Conservation (phyloP, 1,140 invertebrate species). For the Lanistes nyassanus region DNA sequence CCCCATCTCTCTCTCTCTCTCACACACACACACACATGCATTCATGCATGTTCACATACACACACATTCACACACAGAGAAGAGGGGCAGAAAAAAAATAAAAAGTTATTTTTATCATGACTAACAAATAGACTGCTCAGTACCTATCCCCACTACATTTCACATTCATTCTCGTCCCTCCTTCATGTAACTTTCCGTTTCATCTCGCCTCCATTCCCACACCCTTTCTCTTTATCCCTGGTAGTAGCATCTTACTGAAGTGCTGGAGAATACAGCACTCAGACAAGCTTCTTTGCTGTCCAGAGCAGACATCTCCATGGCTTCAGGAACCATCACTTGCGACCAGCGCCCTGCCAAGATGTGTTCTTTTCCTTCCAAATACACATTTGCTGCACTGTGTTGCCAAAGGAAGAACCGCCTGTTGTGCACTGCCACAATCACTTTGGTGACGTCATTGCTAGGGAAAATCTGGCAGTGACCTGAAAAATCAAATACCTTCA, state of each 20-base stretch:
- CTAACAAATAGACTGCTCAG: no score
- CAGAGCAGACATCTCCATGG: constrained; percentile 41
- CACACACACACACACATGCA: neutral
- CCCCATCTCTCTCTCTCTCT: no score
- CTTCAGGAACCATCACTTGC: constrained; percentile 41
- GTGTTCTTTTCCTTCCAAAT: constrained; percentile 41
- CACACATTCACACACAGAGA: neutral
- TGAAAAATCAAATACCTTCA: constrained; percentile 20
- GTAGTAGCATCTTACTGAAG: constrained; percentile 43
- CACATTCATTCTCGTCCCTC: no score
- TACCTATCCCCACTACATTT: no score
- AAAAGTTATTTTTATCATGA: constrained; percentile 12
- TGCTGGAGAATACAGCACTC: constrained; percentile 51
- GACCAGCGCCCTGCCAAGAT: constrained; percentile 57
- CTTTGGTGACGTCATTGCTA: constrained; percentile 52
- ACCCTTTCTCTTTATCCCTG: neutral
- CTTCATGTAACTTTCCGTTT: no score
- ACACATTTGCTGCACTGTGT: constrained; percentile 37
- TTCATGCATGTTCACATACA: neutral
- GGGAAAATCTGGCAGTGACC: constrained; percentile 45
- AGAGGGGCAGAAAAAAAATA: neutral
- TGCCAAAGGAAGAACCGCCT: constrained; percentile 58
- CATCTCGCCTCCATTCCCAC: no score
- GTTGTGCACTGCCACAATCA: constrained; percentile 51
- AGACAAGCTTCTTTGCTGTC: constrained; percentile 47